Evolutionary conservation across 2,797 vertebrate species (phyloP).

Genomic region (Paratrypauchen microcephalus): DNA sequence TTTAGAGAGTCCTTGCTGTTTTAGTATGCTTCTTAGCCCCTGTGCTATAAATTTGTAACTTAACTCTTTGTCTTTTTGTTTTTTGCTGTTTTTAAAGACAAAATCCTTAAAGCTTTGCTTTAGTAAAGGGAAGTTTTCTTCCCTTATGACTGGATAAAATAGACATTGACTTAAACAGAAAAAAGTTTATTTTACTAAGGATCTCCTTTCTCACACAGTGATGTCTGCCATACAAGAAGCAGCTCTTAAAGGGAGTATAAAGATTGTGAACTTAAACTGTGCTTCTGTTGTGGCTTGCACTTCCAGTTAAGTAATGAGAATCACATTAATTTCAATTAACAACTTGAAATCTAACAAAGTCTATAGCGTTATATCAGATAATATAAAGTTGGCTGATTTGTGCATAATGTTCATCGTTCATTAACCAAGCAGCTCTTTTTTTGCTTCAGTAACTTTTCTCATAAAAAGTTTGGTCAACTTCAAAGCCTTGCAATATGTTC

Average conservation of each 20-base stretch:
- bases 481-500: constrained; percentile 15
- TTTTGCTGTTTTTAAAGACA: constrained; percentile 11
- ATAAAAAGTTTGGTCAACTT: constrained; percentile 17
- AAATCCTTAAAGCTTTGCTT: not conserved
- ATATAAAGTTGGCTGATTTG: too few relatives aligned
- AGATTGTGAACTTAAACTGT: too few relatives aligned
- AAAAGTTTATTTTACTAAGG: not conserved
- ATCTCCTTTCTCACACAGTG: too few relatives aligned
- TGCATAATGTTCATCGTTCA: too few relatives aligned
- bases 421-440: too few relatives aligned
- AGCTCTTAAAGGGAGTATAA: too few relatives aligned
- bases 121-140: constrained; percentile 5
- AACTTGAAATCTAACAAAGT: too few relatives aligned
- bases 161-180: not conserved
- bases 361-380: too few relatives aligned
- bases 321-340: too few relatives aligned
- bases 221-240: too few relatives aligned
- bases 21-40: constrained; percentile 20
- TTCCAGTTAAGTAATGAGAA: too few relatives aligned
- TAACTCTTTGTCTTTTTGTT: constrained; percentile 11
- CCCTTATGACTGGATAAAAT: constrained; percentile 3
- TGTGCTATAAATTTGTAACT: constrained; percentile 26
- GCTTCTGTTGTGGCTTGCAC: too few relatives aligned
- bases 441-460: constrained; percentile 20
- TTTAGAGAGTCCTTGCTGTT: constrained; percentile 28